Evolutionary conservation across 2,113 vertebrate genomes (phyloP), one percentile per base, ranked within the genome.

Genomic region (Tachysurus vachellii): DNA sequence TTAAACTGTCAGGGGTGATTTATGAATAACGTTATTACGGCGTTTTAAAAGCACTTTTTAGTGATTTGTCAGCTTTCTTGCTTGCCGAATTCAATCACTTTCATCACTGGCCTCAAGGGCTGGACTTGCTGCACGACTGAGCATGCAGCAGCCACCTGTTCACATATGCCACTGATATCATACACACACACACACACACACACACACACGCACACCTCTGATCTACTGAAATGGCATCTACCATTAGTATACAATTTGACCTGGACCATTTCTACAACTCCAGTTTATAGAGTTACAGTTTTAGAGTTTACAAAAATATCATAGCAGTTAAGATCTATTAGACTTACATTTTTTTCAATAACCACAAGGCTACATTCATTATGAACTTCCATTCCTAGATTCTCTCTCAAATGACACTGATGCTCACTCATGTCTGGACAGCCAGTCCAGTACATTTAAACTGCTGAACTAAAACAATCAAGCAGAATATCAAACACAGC

Each of bases 1-100:
- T 95, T 95, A 94, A 95, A 94, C 93, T 95, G 94, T 94, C 95
- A 95, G 89, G 75, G 79, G 77, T 94, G 93, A 94, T 94, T 94
- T 93, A 95, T 92, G 90, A 92, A 91, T 87, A 91, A 86, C 87
- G 88, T 91, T 95, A 91, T 94, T 90, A 88, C 77, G 84, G 82
- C 87, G 42, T 91, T 88, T 91, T 91, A 88, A 91, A 85, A 91
- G 90, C 88, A 85, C 89, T 93, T 87, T 94, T 89, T 88, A 93
- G 91, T 93, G 92, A 94, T 93, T 93, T 95, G 93, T 94, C 93
- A 95, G 92, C 91, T 92, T 90, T 92, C 90, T 83, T 9, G 1
- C 80, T 89, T 91, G 93, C 92, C 92, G 90, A 95, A 94, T 95
- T 94, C 94, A 95, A 92, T 94, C 90, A 92, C 91, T 94, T 91